Conservation (phyloP, 2,888 invertebrate genomes). For the Lampropteryx suffumata region DNA sequence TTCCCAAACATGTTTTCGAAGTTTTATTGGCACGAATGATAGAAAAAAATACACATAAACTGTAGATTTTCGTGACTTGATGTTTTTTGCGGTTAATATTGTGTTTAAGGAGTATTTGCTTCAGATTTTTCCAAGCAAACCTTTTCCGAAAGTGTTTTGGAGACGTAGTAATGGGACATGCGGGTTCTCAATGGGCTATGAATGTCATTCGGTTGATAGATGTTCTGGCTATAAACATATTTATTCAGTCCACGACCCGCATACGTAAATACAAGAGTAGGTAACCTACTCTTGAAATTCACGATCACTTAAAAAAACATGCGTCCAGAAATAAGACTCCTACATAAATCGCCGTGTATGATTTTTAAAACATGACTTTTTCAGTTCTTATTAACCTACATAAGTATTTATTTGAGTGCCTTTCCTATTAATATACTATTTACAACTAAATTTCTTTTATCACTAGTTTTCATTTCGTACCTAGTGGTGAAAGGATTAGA, state of each 20-base stretch:
- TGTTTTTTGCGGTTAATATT: background rate
- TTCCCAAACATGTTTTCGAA: slow-evolving; percentile 7
- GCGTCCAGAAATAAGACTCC: no score
- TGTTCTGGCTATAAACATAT: slow-evolving; percentile 28
- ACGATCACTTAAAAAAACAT: background rate
- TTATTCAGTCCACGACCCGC: slow-evolving; percentile 28
- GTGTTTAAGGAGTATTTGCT: background rate
- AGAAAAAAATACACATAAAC: slow-evolving; percentile 1
- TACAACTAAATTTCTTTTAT: no score
- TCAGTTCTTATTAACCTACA: no score
- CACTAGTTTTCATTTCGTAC: no score
- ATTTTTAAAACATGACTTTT: no score
- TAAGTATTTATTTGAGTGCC: no score
- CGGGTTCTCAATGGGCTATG: slow-evolving; percentile 23
- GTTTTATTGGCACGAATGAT: background rate
- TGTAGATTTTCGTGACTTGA: no score
- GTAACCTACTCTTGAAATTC: slow-evolving; percentile 14
- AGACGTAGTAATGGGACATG: slow-evolving; percentile 24
- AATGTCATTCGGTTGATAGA: slow-evolving; percentile 29
- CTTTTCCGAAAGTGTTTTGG: slow-evolving; percentile 16
- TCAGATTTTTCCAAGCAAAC: background rate
- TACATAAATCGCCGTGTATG: no score
- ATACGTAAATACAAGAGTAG: slow-evolving; percentile 13
- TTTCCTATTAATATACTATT: no score
- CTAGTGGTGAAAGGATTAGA: no score